Evolutionary conservation across 2,113 vertebrate genomes (phyloP).

Genomic region (Trinectes maculatus): DNA sequence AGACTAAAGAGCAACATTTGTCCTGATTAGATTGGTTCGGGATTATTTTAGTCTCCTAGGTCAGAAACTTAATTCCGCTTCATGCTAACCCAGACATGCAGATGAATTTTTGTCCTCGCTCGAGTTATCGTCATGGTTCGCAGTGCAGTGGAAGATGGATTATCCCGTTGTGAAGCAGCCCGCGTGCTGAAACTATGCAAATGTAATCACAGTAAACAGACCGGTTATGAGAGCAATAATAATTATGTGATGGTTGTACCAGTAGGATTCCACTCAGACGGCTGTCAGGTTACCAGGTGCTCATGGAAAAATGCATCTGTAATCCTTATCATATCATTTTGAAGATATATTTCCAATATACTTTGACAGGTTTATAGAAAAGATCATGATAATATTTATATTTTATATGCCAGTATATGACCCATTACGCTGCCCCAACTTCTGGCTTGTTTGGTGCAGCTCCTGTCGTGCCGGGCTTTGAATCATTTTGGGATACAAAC

Average conservation of each 20-base stretch:
- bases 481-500: constrained; percentile 43
- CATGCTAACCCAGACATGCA: neutral
- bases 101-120: neutral
- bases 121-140: neutral
- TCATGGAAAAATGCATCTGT: neutral
- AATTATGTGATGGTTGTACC: constrained; percentile 10
- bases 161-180: neutral
- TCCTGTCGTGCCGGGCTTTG: constrained; percentile 22
- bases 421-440: too few species aligned
- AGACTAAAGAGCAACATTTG: neutral
- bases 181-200: constrained; percentile 8
- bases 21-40: neutral
- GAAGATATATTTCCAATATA: neutral
- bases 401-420: neutral
- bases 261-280: neutral
- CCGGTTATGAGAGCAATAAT: constrained; percentile 7
- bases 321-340: neutral
- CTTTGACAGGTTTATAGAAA: neutral
- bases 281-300: neutral
- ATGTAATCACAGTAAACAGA: constrained; percentile 16
- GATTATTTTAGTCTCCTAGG: neutral
- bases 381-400: neutral
- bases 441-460: neutral
- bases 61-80: neutral
- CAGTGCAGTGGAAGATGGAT: neutral